Evolutionary conservation across 1,140 invertebrate genomes (phyloP), one percentile per base, ranked within the genome.

Genomic region (Littorina saxatilis): DNA sequence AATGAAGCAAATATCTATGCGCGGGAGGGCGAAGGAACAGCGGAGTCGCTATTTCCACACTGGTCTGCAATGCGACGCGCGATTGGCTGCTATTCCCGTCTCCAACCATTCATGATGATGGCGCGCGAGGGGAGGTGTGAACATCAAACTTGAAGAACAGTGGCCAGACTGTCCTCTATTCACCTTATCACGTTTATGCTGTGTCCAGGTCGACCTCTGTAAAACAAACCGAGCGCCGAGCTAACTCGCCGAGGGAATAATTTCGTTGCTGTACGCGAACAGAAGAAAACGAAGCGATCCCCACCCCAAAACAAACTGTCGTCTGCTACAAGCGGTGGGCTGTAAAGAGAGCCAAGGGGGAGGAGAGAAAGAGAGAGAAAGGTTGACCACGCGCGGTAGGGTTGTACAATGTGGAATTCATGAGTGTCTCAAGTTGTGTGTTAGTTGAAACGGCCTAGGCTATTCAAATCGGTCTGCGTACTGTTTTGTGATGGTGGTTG

Each of bases 71-170:
- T 63, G 55, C 58, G 55, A 58, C 15, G 37, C 35, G 76, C 20
- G 76, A 78, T 78, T 78, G 76, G 76, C 55, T 78, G 76, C 76
- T 78, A 78, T 78, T 78, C 76, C 55, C 76, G 76, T 43, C 58
- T 39, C 55, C 55, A 78, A 20, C 76, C 76, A 78, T 78, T 78
- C 76, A 78, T 78, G 76, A 63, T 78, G 76, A 78, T 66, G 76
- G 58, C 55, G 55, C 76, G 76, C 76, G 76, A 78, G 55, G 58
- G 58, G 58, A 58, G 76, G 76, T 78, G 76, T 78, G 76, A 78
- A 78, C 76, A 40, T 66, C 76, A 63, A 78, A 78, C 76, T 78
- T 78, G 7, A 58, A 43, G 76, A 63, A 43, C 76, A 78, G 55
- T 63, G n/a, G 20, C 58, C 43, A 27, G 76, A 27, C 35, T 27